Percentiles rank a stretch among this genome's conserved stretches.
Conservation (phyloP, 2,888 invertebrate species). For the Diplolepis rosae region DNA sequence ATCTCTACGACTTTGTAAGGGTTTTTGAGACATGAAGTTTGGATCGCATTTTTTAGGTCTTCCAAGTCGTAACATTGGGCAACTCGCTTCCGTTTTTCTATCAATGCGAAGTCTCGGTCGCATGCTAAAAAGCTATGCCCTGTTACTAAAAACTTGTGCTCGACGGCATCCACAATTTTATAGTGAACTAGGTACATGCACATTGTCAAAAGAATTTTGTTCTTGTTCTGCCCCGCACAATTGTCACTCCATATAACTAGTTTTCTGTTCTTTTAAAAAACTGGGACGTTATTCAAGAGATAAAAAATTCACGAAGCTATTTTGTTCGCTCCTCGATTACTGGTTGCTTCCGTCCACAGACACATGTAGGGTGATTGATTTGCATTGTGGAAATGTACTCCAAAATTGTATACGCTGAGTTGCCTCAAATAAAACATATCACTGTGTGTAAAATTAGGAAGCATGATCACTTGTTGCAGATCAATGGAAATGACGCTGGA, state of each 20-base stretch:
- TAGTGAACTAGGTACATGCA: not conserved
- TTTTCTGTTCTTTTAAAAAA: not conserved
- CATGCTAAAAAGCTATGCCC: slow-evolving; percentile 21
- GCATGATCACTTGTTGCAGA: slow-evolving; percentile 31
- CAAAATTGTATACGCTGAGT: slow-evolving; percentile 18
- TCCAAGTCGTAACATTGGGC: too few relatives aligned
- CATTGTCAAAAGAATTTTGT: slow-evolving; percentile 1
- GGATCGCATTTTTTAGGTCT: too few relatives aligned
- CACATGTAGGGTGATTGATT: slow-evolving; percentile 16
- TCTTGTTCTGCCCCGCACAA: slow-evolving; percentile 28
- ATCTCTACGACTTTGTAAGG: too few relatives aligned
- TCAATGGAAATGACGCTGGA: slow-evolving; percentile 11
- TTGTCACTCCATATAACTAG: slow-evolving; percentile 27
- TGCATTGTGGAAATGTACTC: not conserved
- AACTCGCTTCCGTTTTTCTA: slow-evolving; percentile 2
- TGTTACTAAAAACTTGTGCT: slow-evolving; percentile 21
- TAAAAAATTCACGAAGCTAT: slow-evolving; percentile 28
- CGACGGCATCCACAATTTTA: not conserved
- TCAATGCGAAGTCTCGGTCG: slow-evolving; percentile 27
- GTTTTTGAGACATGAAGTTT: too few relatives aligned
- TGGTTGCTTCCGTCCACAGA: slow-evolving; percentile 15
- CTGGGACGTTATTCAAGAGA: not conserved
- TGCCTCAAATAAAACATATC: slow-evolving; percentile 34
- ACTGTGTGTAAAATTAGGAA: slow-evolving; percentile 11
- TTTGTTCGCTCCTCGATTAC: slow-evolving; percentile 15